Evolutionary conservation across 2,888 invertebrate genomes (phyloP).

Genomic region (Holacanthella duospinosa): DNA sequence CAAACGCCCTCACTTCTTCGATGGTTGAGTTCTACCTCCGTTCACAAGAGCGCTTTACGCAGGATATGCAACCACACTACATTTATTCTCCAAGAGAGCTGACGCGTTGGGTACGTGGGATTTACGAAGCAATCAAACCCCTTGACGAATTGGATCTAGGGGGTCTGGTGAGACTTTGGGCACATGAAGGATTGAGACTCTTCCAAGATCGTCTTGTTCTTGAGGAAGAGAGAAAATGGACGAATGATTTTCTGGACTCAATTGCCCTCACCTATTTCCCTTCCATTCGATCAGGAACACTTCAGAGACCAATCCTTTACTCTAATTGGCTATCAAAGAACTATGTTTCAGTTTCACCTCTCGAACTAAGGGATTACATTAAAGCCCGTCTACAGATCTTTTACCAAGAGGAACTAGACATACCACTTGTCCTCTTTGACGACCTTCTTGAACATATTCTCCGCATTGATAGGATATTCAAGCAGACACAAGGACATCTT

Average conservation of each 20-base stretch:
- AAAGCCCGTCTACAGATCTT: slow-evolving; percentile 89
- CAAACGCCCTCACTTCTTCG: slow-evolving; percentile 92
- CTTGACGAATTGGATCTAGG: slow-evolving; percentile 83
- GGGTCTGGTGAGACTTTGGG: slow-evolving; percentile 96
- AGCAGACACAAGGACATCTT: slow-evolving; percentile 96
- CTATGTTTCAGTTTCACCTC: slow-evolving; percentile 90
- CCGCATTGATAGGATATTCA: slow-evolving; percentile 96
- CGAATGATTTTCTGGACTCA: slow-evolving; percentile 90
- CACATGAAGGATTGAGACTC: slow-evolving; percentile 92
- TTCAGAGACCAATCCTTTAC: slow-evolving; percentile 90
- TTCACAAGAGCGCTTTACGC: slow-evolving; percentile 95
- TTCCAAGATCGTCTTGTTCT: slow-evolving; percentile 95
- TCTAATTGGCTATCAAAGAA: slow-evolving; percentile 99
- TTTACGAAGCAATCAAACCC: slow-evolving; percentile 95
- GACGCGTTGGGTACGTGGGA: slow-evolving; percentile 98
- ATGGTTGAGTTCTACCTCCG: slow-evolving; percentile 98
- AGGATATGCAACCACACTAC: slow-evolving; percentile 99
- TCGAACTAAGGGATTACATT: slow-evolving; percentile 90
- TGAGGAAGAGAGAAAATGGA: slow-evolving; percentile 90
- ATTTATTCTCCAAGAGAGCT: slow-evolving; percentile 98
- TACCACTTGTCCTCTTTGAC: slow-evolving; percentile 94
- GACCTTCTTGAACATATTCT: slow-evolving; percentile 99
- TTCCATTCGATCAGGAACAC: slow-evolving; percentile 67
- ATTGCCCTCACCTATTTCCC: slow-evolving; percentile 93
- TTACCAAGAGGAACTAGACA: slow-evolving; percentile 98